These are phyloP conservation scores for Falco naumanni DNA, from an alignment of 2,797 vertebrate species.

Conservation along the genomic window DNA sequence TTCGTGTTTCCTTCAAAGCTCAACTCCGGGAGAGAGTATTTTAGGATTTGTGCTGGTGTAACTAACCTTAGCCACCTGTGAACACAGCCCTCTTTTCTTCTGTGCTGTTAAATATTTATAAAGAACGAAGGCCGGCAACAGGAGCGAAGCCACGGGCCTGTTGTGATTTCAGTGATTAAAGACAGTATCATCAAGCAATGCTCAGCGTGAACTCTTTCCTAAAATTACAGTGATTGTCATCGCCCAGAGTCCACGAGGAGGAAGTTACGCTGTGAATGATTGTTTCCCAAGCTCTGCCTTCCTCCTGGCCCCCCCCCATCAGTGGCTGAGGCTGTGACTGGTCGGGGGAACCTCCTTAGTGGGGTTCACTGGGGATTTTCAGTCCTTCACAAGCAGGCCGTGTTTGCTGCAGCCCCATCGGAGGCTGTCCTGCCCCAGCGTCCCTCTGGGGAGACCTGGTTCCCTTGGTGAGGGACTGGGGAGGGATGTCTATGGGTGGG, in stretches of 20 bases:
- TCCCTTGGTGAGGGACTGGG: neutral
- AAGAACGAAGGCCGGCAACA: neutral
- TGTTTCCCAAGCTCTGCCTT: neutral
- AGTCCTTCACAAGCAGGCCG: neutral
- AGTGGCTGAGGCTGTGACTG: neutral
- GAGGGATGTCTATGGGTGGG: rapidly evolving
- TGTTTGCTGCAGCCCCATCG: neutral
- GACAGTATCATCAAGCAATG: neutral
- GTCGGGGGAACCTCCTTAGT: neutral
- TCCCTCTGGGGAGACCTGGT: neutral
- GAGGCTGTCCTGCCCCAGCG: rapidly evolving
- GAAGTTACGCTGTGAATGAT: neutral
- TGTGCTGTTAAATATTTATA: constrained; percentile 39
- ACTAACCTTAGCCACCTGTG: constrained; percentile 16
- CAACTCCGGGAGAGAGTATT: neutral
- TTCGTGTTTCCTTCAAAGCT: neutral
- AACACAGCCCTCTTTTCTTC: neutral
- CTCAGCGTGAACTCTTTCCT: neutral
- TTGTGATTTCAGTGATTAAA: constrained; percentile 55
- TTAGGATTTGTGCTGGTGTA: constrained; percentile 17
- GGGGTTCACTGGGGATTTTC: neutral
- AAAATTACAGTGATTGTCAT: neutral
- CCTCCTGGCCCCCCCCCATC: neutral
- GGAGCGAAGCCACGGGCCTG: neutral
- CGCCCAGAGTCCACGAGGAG: rapidly evolving